These are phyloP conservation scores for Aporophyla nigra DNA, from an alignment of 2,888 invertebrate species.

Conservation along the genomic window DNA sequence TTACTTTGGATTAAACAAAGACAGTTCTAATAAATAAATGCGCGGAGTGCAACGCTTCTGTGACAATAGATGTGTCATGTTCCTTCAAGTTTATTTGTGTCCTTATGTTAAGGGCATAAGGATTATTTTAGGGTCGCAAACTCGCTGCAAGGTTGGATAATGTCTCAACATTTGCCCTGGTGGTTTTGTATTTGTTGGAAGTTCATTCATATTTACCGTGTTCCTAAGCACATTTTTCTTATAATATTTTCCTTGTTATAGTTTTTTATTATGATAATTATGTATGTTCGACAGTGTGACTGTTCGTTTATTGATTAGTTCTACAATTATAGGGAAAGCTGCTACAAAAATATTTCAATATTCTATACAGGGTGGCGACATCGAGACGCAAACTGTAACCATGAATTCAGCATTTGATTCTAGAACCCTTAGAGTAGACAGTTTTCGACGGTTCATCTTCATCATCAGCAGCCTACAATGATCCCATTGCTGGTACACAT, in stretches of 20 bases:
- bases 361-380: not conserved
- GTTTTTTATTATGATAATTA: constrained; percentile 4
- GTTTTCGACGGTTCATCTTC: no score
- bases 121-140: constrained; percentile 29
- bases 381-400: no score
- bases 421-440: no score
- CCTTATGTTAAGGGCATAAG: constrained; percentile 47
- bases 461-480: no score
- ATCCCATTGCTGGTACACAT: no score
- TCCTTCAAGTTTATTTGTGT: constrained; percentile 33
- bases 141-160: constrained; percentile 47
- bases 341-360: not conserved
- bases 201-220: constrained; percentile 21
- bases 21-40: constrained; percentile 31
- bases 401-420: no score
- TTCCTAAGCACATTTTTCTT: constrained; percentile 3
- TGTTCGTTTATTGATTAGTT: not conserved
- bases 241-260: not conserved
- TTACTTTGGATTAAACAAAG: constrained; percentile 18
- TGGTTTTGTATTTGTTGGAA: constrained; percentile 20
- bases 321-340: not conserved
- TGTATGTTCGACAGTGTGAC: not conserved
- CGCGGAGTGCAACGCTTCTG: constrained; percentile 59
- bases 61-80: constrained; percentile 62
- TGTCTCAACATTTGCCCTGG: constrained; percentile 44